Base-by-base conservation (phyloP, 2,113 vertebrate genomes). In the Cisticola juncidis region DNA sequence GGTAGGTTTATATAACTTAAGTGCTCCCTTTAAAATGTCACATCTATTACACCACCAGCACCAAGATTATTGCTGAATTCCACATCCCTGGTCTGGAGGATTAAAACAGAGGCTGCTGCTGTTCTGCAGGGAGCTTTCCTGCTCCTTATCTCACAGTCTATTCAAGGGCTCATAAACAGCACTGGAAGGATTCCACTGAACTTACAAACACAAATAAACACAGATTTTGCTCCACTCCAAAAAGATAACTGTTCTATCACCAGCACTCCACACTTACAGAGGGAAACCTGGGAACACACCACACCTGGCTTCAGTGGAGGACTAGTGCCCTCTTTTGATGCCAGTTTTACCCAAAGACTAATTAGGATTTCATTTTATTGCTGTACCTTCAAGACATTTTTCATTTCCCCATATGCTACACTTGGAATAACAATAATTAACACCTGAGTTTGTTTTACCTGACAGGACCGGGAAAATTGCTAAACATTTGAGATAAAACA, bases 311-410 rank as follows among this genome's bases (percentile, higher is more conserved):
- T 95, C 60, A 60, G 66, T 73, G 79, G 85, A 73, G 81, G 83
- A 65, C 66, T 82, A 78, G 87, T 96, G 94, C 93, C 91, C 90
- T 86, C 95, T 95, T 92, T 95, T 91, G 90, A 88, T 95, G 74
- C 58, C 90, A 73, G 38, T 48, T 86, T 69, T 86, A 80, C 66
- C 73, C 86, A 74, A 53, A 66, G 31, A 62, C 66, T 86, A 85
- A 82, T 85, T 77, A 90, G 4, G 22, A 72, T 82, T 91, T 91
- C 0, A 1, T 68, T 92, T 91, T 65, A 38, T 42, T 91, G 57
- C 78, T 76, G 22, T 88, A 71, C 56, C 50, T 68, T 47, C 51
- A 88, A 77, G 36, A 33, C 35, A 36, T 71, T 66, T 81, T 80
- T 85, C 38, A 81, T 77, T 74, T 89, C 54, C 40, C 65, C 51